Percentiles rank a stretch among this genome's conserved stretches.
Evolutionary conservation across 2,797 vertebrate species (phyloP).

Genomic region (Acrossocheilus wenchowensis): DNA sequence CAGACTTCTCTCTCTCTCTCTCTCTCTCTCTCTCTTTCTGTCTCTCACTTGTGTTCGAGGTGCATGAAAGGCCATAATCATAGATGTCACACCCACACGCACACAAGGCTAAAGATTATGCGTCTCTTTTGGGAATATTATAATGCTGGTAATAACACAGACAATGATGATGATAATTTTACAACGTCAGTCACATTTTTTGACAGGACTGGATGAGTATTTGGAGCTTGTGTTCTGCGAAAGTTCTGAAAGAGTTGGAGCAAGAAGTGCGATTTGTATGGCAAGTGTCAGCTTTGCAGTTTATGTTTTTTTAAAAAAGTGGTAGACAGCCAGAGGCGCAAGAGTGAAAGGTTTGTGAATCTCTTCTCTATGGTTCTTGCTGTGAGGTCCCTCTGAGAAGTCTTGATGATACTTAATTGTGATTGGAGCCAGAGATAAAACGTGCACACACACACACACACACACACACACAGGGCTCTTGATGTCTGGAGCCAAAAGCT

Average conservation of each 20-base stretch:
- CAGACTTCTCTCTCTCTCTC: constrained; percentile 26
- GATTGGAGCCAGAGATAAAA: constrained; percentile 59
- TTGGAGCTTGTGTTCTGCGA: neutral
- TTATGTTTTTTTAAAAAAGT: neutral
- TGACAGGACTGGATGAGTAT: constrained; percentile 52
- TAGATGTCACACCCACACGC: constrained; percentile 69
- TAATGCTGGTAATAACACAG: constrained; percentile 72
- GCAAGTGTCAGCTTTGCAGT: constrained; percentile 21
- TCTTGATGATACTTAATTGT: constrained; percentile 44
- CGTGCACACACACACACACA: constrained; percentile 7
- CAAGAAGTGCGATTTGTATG: constrained; percentile 25
- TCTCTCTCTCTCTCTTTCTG: constrained; percentile 28
- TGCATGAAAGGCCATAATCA: constrained; percentile 74
- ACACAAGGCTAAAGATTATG: constrained; percentile 70
- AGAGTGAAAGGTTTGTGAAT: constrained; percentile 40
- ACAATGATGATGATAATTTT: constrained; percentile 71
- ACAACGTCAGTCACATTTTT: constrained; percentile 67
- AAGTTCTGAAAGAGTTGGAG: constrained; percentile 16
- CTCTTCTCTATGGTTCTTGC: constrained; percentile 53
- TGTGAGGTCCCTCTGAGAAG: constrained; percentile 56
- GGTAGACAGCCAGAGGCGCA: constrained; percentile 16
- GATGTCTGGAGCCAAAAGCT: constrained; percentile 46
- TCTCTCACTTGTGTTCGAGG: constrained; percentile 29
- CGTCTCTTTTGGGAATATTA: constrained; percentile 70
- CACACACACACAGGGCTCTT: constrained; percentile 33